Base-by-base conservation (phyloP, 1,140 invertebrate genomes). In the Ips typographus region DNA sequence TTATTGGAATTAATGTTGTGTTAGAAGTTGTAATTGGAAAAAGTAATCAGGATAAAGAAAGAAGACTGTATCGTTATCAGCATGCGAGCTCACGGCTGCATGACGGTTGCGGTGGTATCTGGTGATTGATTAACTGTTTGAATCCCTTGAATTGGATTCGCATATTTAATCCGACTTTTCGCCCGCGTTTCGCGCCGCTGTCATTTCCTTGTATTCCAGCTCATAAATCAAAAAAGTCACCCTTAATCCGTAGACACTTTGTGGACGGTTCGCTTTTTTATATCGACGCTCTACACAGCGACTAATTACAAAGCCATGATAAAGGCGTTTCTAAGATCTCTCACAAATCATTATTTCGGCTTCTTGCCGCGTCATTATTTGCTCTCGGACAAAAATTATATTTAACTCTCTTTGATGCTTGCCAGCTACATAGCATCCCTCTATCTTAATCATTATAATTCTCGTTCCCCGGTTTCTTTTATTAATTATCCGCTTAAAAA, bases 51-150 rank as follows among this genome's bases (percentile, higher is more conserved):
- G 22, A 22, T 22, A 22, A 22, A 22, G 22, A 22, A 22, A 22
- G 22, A 22, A 22, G 22, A 22, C 22, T 22, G 22, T 22, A 49
- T 49, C 44, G 44, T 49, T 49, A 49, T 49, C 44, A 49, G 44
- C 44, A 22, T 8, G 22, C 44, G 22, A 22, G 6, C 44, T 49
- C 44, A 49, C 44, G 44, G 6, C 44, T 49, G 6, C 44, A 49
- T 49, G 44, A 49, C 44, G 7, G 44, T 49, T 49, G 44, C 22
- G 44, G 40, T 42, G 68, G 62, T 65, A 65, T 65, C 68, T 59
- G 8, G 73, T 77, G 76, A 77, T 77, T 77, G 76, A 77, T 77
- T 77, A 76, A 77, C 73, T 73, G 68, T 67, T 75, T 72, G 70
- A 72, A 73, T 72, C 73, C 73, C 76, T 68, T 53, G 74, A 75